Base-by-base conservation (phyloP, 2,797 vertebrate genomes). In the Salarias fasciatus region DNA sequence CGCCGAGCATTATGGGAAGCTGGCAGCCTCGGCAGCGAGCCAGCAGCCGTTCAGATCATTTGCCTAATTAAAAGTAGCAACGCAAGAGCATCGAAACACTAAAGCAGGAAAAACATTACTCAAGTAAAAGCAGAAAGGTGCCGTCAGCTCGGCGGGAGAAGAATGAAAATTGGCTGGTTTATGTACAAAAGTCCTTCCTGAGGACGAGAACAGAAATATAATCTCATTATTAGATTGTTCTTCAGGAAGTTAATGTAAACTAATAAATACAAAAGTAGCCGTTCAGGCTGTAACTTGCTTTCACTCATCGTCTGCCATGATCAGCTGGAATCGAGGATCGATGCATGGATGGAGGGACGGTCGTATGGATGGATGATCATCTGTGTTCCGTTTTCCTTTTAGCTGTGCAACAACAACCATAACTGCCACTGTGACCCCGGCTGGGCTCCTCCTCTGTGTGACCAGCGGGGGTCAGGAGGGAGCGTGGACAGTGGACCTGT, bases 351-450 rank as follows among this genome's bases (percentile, higher is more conserved):
- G n/a, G n/a, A n/a, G n/a, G n/a, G n/a, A n/a, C n/a, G n/a, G n/a
- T n/a, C n/a, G n/a, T n/a, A n/a, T n/a, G n/a, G n/a, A n/a, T n/a
- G n/a, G n/a, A n/a, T n/a, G n/a, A n/a, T n/a, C n/a, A n/a, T n/a
- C n/a, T 57, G 5, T 11, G 63, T 62, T 11, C 68, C 47, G 11
- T 56, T 51, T 73, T 29, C 3, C 38, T 6, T n/a, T 6, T 58
- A 94, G 92, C 70, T 91, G 66, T 94, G 92, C 76, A 93, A 93
- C 87, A 92, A 93, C 81, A 96, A 97, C 80, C 94, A 94, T 64
- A 96, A 99, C 87, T 99, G 97, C 78, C 97, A 99, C 85, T 99
- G 98, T 69, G 60, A 91, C 37, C n/a, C 36, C 0, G 95, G 95
- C 38, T 99, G 97, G 97, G 94, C 93, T 0, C 98, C 98, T 6